A percentile compares a stretch with the other conserved stretches of the same genome.
Evolutionary conservation across 2,888 invertebrate genomes (phyloP).

Genomic region (Hydrotaea cyrtoneurina): DNA sequence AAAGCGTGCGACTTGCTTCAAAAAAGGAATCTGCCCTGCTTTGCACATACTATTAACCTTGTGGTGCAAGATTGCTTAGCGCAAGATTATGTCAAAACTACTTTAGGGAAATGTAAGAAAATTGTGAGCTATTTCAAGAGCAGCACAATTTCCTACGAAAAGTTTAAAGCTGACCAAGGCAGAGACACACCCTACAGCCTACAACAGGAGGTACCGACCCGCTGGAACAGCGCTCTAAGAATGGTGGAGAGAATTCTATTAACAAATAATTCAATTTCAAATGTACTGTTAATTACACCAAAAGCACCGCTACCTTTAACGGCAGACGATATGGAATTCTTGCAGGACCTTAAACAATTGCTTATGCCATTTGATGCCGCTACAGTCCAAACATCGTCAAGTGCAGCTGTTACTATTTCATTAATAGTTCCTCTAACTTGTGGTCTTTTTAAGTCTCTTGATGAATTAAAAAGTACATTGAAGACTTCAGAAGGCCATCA

Average conservation of each 20-base stretch:
- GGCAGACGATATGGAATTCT: too few relatives aligned
- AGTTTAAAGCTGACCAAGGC: slow-evolving; percentile 52
- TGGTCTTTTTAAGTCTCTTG: too few relatives aligned
- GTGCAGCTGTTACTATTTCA: too few relatives aligned
- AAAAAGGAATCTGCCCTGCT: slow-evolving; percentile 25
- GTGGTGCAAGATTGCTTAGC: slow-evolving; percentile 26
- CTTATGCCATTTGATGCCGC: not conserved
- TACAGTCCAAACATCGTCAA: too few relatives aligned
- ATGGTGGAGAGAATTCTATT: too few relatives aligned
- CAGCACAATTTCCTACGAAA: slow-evolving; percentile 55
- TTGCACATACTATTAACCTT: slow-evolving; percentile 30
- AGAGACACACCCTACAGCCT: slow-evolving; percentile 4
- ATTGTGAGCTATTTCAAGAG: slow-evolving; percentile 55
- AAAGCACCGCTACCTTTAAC: too few relatives aligned
- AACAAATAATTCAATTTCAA: too few relatives aligned
- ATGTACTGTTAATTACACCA: too few relatives aligned
- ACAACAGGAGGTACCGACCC: slow-evolving; percentile 10
- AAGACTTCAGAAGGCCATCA: too few relatives aligned
- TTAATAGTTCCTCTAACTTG: too few relatives aligned
- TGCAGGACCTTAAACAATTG: not conserved
- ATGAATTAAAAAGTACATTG: too few relatives aligned
- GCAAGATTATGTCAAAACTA: slow-evolving; percentile 26
- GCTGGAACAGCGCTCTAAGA: slow-evolving; percentile 15
- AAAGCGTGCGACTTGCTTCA: slow-evolving; percentile 21
- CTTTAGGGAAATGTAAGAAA: slow-evolving; percentile 55